Percentiles rank a stretch among this genome's conserved stretches.
These are phyloP conservation scores for Fregata magnificens DNA, from an alignment of 2,113 vertebrate genomes.

Conservation along the genomic window DNA sequence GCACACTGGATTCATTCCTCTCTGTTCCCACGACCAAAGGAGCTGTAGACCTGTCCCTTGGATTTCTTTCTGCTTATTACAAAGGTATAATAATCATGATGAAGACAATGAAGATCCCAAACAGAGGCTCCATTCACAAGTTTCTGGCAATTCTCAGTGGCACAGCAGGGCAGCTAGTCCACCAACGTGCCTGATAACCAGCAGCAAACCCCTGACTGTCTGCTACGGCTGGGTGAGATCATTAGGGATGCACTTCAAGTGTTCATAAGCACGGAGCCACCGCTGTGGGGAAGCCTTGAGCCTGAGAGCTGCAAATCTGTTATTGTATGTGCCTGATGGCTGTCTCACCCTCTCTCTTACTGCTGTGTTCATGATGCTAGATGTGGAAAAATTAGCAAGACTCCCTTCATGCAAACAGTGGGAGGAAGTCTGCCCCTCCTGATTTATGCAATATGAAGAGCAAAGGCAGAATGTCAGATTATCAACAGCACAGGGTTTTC, in stretches of 20 bases:
- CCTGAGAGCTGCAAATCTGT: neutral
- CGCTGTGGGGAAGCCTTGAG: constrained; percentile 34
- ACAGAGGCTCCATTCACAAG: neutral
- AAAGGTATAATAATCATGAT: neutral
- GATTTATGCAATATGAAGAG: neutral
- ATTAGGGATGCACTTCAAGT: neutral
- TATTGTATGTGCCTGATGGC: neutral
- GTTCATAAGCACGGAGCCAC: neutral
- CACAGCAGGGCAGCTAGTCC: neutral
- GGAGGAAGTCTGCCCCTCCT: neutral
- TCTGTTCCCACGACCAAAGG: rapidly evolving
- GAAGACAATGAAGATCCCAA: neutral
- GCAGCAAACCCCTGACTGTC: neutral
- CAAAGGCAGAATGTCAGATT: neutral
- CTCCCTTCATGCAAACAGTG: neutral
- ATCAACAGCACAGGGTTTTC: neutral
- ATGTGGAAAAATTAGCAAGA: neutral
- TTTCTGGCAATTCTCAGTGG: neutral
- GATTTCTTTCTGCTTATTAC: neutral
- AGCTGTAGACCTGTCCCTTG: neutral
- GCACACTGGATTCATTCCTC: neutral
- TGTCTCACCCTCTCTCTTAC: neutral
- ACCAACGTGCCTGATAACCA: neutral
- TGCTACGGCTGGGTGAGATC: neutral
- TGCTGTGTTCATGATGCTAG: neutral